Percentiles rank a stretch among this genome's conserved stretches.
Conservation (phyloP, 2,113 vertebrate species). For the Oceanodroma tethys region DNA sequence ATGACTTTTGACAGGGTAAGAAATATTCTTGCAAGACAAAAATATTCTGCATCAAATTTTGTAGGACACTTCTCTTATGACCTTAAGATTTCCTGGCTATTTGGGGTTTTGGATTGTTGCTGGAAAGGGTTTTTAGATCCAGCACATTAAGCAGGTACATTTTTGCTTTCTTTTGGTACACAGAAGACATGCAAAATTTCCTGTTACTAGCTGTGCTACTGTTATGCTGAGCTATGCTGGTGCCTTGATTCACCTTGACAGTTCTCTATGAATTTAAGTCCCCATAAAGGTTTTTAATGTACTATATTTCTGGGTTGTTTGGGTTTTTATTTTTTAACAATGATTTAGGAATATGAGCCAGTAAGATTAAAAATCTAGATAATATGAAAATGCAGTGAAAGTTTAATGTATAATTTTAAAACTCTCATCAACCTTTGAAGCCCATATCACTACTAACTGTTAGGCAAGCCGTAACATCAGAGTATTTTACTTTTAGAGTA, state of each 20-base stretch:
- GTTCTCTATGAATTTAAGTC: neutral
- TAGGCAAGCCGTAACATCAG: neutral
- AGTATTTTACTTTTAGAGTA: neutral
- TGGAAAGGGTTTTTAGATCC: neutral
- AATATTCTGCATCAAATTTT: neutral
- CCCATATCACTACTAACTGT: neutral
- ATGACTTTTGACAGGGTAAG: neutral
- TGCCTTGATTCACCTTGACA: neutral
- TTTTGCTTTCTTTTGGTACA: neutral
- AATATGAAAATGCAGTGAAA: neutral
- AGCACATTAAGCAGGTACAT: neutral
- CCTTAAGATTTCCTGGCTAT: neutral
- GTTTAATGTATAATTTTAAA: neutral
- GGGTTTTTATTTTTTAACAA: neutral
- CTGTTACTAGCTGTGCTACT: neutral
- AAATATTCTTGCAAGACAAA: neutral
- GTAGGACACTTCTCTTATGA: neutral
- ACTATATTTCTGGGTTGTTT: neutral
- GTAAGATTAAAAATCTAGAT: neutral
- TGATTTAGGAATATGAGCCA: neutral
- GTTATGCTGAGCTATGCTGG: neutral
- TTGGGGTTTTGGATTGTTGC: neutral
- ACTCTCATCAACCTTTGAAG: neutral
- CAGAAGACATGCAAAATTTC: neutral
- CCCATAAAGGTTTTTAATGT: neutral